Percentiles rank a stretch among this genome's conserved stretches.
These are phyloP conservation scores for Delia radicum DNA, from an alignment of 1,140 invertebrate genomes.

Conservation along the genomic window DNA sequence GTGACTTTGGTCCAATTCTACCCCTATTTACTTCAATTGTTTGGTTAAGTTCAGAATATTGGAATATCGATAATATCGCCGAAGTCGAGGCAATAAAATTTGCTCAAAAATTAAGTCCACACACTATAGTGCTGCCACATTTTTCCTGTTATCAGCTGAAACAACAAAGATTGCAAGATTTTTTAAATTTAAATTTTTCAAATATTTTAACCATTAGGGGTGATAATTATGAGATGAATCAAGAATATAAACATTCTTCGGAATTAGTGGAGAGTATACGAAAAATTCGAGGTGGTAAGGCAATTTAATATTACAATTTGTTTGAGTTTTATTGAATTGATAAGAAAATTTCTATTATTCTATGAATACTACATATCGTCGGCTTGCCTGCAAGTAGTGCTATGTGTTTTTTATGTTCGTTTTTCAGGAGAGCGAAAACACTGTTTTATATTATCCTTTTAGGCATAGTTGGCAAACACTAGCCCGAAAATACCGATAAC, in stretches of 20 bases:
- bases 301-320: background rate
- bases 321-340: background rate
- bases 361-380: too few species aligned
- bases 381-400: too few species aligned
- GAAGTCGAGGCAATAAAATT: constrained; percentile 24
- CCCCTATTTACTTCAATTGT: constrained; percentile 30
- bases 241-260: constrained; percentile 17
- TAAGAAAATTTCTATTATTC: constrained; percentile 3
- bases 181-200: constrained; percentile 26
- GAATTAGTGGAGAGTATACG: constrained; percentile 26
- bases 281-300: constrained; percentile 25
- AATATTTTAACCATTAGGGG: constrained; percentile 28
- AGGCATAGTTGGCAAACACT: too few species aligned
- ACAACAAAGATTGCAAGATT: constrained; percentile 16
- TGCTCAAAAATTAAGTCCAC: background rate
- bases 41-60: constrained; percentile 28
- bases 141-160: constrained; percentile 26
- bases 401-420: too few species aligned
- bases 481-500: too few species aligned
- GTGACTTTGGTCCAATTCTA: constrained; percentile 10
- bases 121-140: constrained; percentile 28
- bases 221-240: constrained; percentile 19
- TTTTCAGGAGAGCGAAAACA: too few species aligned
- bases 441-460: too few species aligned
- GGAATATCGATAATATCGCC: background rate